Percentiles rank a stretch among this genome's conserved stretches.
These are phyloP conservation scores for Thermophis baileyi DNA, from an alignment of 2,113 vertebrate genomes.

Conservation along the genomic window DNA sequence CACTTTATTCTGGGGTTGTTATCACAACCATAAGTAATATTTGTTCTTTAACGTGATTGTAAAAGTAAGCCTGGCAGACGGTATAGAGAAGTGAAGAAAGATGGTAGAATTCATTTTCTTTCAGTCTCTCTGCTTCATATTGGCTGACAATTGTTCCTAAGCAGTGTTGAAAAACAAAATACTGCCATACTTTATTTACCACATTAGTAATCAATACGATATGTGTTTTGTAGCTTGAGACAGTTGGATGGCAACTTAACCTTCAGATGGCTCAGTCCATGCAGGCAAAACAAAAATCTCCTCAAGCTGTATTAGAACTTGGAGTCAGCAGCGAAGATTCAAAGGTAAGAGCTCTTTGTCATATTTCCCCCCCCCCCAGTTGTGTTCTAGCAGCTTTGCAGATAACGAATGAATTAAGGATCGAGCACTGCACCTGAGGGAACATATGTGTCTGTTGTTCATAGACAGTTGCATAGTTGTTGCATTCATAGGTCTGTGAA, in stretches of 20 bases:
- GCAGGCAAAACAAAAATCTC: conserved; percentile 84
- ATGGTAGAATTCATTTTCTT: not conserved
- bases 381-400: not conserved
- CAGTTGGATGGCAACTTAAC: conserved; percentile 91
- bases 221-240: conserved; percentile 82
- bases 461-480: not conserved
- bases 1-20: not conserved
- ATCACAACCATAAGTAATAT: not conserved
- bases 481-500: not conserved
- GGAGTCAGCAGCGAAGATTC: conserved; percentile 82
- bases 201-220: conserved; percentile 16
- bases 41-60: conserved; percentile 25
- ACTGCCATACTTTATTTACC: not conserved
- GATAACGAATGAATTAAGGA: not conserved
- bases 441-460: not conserved
- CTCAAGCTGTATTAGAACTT: conserved; percentile 85
- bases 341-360: conserved; percentile 74
- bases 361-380: not conserved
- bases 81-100: conserved; percentile 3
- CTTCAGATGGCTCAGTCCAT: conserved; percentile 91
- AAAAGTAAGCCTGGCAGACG: conserved; percentile 13
- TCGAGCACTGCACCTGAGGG: not conserved
- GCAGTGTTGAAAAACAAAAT: not conserved
- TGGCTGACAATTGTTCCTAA: conserved; percentile 2
- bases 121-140: not conserved